Evolutionary conservation across 2,113 vertebrate genomes (phyloP).

Genomic region (Pitta sordida): DNA sequence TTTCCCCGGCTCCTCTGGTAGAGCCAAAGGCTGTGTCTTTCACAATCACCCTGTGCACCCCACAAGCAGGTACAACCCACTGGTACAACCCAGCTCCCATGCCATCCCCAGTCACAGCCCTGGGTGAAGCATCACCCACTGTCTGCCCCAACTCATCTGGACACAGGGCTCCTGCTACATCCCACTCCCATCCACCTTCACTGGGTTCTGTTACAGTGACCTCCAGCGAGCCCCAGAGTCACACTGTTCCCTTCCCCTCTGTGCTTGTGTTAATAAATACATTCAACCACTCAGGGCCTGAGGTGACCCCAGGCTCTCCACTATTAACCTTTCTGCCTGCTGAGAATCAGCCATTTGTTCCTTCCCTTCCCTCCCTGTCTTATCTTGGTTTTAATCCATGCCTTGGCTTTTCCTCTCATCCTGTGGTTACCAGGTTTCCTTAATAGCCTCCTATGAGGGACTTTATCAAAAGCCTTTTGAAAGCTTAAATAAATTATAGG

Average conservation of each 20-base stretch:
- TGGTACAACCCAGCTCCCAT: neutral
- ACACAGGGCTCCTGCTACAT: neutral
- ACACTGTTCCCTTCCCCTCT: neutral
- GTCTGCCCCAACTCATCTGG: no score
- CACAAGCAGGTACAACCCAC: neutral
- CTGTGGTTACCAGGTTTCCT: slow-evolving; percentile 53
- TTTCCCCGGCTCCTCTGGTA: neutral
- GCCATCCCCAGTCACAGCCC: accelerated
- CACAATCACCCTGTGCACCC: accelerated
- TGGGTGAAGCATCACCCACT: neutral
- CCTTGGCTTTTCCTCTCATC: slow-evolving; percentile 42
- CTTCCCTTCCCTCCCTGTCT: neutral
- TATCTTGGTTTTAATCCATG: slow-evolving; percentile 26
- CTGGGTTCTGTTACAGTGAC: accelerated
- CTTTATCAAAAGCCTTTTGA: slow-evolving; percentile 61
- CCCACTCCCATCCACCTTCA: neutral
- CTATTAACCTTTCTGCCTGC: slow-evolving; percentile 52
- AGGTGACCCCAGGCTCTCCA: neutral
- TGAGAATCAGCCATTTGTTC: neutral
- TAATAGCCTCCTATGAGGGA: slow-evolving; percentile 42
- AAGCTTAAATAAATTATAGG: slow-evolving; percentile 61
- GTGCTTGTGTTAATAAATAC: neutral
- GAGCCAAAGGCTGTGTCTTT: neutral
- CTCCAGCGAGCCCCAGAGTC: accelerated
- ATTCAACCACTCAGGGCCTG: neutral